Evolutionary conservation across 2,888 invertebrate species (phyloP).

Genomic region (Lepidocyrtoides sp.): DNA sequence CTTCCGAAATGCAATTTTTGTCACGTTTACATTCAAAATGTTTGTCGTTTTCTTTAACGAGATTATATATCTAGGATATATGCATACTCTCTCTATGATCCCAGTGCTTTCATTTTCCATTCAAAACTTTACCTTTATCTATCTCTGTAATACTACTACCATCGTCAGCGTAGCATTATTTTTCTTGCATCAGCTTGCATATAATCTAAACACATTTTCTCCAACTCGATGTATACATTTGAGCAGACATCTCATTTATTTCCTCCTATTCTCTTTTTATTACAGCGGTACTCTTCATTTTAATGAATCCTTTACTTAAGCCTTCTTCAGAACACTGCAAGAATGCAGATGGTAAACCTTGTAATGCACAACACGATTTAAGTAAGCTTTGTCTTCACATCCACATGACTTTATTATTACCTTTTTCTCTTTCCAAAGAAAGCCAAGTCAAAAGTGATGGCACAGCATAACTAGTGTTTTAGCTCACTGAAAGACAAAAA

Average conservation of each 20-base stretch:
- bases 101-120: too few species aligned
- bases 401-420: slow-evolving; percentile 65
- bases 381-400: slow-evolving; percentile 68
- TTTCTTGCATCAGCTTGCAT: not conserved
- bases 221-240: not conserved
- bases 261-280: slow-evolving; percentile 26
- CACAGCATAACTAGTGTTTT: too few species aligned
- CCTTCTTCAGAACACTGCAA: slow-evolving; percentile 8
- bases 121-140: not conserved
- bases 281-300: slow-evolving; percentile 53
- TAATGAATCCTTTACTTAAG: slow-evolving; percentile 74
- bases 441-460: too few species aligned
- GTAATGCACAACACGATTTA: slow-evolving; percentile 77
- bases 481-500: too few species aligned
- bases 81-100: too few species aligned
- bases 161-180: not conserved
- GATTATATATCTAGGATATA: too few species aligned
- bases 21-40: too few species aligned
- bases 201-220: not conserved
- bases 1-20: too few species aligned
- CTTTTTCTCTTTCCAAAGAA: slow-evolving; percentile 38
- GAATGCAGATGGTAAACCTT: slow-evolving; percentile 68
- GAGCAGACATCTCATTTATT: too few species aligned
- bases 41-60: too few species aligned
- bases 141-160: not conserved